These are phyloP conservation scores for Anoplophora glabripennis DNA, from an alignment of 1,140 invertebrate genomes.

Conservation along the genomic window DNA sequence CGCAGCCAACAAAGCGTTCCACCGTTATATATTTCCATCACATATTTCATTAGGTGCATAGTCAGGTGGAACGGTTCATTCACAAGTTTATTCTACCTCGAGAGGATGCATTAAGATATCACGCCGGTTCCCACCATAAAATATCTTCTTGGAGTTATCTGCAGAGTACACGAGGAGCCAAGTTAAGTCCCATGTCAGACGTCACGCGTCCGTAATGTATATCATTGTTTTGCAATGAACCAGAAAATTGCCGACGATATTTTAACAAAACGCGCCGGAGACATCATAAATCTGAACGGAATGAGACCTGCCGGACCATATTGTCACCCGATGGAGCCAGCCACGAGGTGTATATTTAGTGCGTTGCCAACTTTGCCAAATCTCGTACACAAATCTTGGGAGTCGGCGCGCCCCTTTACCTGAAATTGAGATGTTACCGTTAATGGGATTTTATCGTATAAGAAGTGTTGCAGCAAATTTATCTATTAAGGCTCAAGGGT, in stretches of 20 bases:
- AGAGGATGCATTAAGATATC: constrained; percentile 29
- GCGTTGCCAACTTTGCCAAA: neutral
- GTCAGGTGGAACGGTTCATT: constrained; percentile 4
- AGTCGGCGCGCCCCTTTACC: too few relatives aligned
- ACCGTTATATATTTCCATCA: too few relatives aligned
- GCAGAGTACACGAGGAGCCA: constrained; percentile 25
- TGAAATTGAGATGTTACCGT: too few relatives aligned
- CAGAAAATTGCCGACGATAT: constrained; percentile 38
- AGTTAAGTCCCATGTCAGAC: constrained; percentile 36
- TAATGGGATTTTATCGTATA: too few relatives aligned
- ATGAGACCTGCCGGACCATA: constrained; percentile 18
- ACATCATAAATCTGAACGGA: constrained; percentile 25
- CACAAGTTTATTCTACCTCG: constrained; percentile 9
- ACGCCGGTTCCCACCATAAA: constrained; percentile 27
- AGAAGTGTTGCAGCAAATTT: too few relatives aligned
- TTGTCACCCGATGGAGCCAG: constrained; percentile 12
- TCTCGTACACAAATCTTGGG: too few relatives aligned
- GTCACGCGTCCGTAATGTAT: constrained; percentile 37
- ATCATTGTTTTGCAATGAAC: constrained; percentile 39
- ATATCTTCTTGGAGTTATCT: constrained; percentile 31
- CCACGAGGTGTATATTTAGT: constrained; percentile 6
- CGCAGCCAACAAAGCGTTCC: too few relatives aligned
- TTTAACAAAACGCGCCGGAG: constrained; percentile 34
- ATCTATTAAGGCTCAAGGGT: too few relatives aligned
- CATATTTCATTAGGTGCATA: too few relatives aligned